A percentile compares a stretch with the other conserved stretches of the same genome.
Evolutionary conservation across 2,113 vertebrate species (phyloP).

Genomic region (Pelodiscus sinensis): DNA sequence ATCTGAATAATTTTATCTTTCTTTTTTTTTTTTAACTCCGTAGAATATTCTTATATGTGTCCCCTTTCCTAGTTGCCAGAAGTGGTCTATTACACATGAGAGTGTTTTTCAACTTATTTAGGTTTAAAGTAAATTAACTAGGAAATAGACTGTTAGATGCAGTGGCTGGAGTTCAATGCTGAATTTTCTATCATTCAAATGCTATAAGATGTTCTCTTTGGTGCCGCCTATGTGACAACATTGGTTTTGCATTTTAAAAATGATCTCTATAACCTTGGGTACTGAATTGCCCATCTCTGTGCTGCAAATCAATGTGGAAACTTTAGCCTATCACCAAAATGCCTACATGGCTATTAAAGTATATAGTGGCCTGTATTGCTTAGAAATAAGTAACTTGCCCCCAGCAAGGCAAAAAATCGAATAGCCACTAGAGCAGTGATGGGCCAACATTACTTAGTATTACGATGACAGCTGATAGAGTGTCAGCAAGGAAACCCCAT

Average conservation of each 20-base stretch:
- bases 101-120: slow-evolving; percentile 9
- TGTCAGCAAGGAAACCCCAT: neutral
- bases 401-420: neutral
- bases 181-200: slow-evolving; percentile 8
- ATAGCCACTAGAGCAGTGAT: neutral
- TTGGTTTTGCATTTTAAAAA: slow-evolving; percentile 43
- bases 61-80: neutral
- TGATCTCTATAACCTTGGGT: neutral
- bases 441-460: slow-evolving; percentile 46
- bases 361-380: slow-evolving; percentile 12
- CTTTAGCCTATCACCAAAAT: slow-evolving; percentile 57
- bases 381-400: slow-evolving; percentile 46
- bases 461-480: neutral
- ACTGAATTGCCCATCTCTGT: neutral
- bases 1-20: neutral
- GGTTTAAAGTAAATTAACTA: slow-evolving; percentile 18
- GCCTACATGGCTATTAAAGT: slow-evolving; percentile 51
- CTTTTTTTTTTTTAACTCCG: neutral
- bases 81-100: neutral
- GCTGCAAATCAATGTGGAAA: accelerated
- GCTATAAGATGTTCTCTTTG: slow-evolving; percentile 45
- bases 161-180: neutral
- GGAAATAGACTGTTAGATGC: slow-evolving; percentile 39
- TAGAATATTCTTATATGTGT: neutral
- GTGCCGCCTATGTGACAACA: neutral